Percentiles rank a stretch among this genome's conserved stretches.
Conservation (phyloP, 2,888 invertebrate species). For the Sesia bembeciformis region DNA sequence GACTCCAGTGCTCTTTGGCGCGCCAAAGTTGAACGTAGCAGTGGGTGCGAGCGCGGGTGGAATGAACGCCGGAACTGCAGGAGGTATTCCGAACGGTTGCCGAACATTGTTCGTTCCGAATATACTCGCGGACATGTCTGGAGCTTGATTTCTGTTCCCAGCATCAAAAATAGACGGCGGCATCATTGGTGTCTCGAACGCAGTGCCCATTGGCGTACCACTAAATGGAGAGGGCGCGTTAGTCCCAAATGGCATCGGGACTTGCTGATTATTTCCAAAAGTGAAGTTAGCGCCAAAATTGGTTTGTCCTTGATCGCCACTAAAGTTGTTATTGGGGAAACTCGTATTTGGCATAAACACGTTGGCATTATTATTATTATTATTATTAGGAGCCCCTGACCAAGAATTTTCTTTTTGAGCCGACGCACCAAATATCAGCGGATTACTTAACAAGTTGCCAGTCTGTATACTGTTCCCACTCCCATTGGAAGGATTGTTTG, state of each 20-base stretch:
- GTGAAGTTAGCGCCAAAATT: background rate
- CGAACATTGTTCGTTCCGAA: constrained; percentile 2
- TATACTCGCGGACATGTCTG: background rate
- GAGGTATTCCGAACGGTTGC: constrained; percentile 31
- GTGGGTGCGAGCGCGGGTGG: constrained; percentile 22
- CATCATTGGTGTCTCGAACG: background rate
- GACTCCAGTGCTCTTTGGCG: constrained; percentile 25
- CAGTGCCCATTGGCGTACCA: background rate
- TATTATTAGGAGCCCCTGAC: constrained; percentile 14
- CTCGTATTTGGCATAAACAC: background rate
- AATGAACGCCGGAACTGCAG: constrained; percentile 21
- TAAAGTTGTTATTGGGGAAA: background rate
- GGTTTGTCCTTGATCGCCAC: background rate
- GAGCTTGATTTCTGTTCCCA: background rate
- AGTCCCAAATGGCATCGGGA: background rate
- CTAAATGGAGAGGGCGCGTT: background rate
- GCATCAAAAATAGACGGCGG: background rate
- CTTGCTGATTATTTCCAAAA: background rate
- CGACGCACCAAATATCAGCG: constrained; percentile 25
- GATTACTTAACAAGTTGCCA: constrained; percentile 5
- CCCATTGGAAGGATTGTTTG: constrained; percentile 5
- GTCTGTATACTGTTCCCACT: constrained; percentile 5
- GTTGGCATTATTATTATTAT: constrained; percentile 19
- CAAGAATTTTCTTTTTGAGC: constrained; percentile 40
- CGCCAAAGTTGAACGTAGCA: constrained; percentile 40